phyloP scores from a whole-genome alignment of 2,888 invertebrate genomes.

The Chouioia cunea region DNA sequence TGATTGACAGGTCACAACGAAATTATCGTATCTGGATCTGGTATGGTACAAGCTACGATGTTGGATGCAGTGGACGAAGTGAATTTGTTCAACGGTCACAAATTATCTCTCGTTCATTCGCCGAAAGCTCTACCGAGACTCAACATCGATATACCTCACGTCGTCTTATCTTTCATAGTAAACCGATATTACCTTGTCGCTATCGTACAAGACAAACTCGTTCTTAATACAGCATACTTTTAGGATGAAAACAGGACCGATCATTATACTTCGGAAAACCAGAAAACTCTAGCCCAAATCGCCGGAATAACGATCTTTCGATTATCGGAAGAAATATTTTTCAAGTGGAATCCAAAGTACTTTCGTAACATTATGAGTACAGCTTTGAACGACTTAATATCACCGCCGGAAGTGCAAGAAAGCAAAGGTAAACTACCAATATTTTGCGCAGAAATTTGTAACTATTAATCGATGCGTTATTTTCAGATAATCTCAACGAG shows the following conservation, averaged over 20 bases:
- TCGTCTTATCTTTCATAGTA: conserved; percentile 59
- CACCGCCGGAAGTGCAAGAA: conserved; percentile 17
- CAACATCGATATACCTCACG: conserved; percentile 58
- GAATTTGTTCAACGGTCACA: conserved; percentile 42
- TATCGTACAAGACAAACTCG: no score
- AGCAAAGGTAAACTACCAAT: conserved; percentile 52
- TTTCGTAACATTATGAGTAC: conserved; percentile 54
- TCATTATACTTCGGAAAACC: conserved; percentile 26
- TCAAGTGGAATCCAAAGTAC: conserved; percentile 62
- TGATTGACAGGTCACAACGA: conserved; percentile 55
- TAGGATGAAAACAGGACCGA: conserved; percentile 48
- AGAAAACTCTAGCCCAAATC: conserved; percentile 57
- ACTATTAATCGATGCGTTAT: conserved; percentile 32
- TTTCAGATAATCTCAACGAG: conserved; percentile 53
- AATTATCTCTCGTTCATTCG: conserved; percentile 41
- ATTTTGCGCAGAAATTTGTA: conserved; percentile 4
- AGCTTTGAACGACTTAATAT: conserved; percentile 53
- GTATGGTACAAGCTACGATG: conserved; percentile 58
- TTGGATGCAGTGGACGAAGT: conserved; percentile 53
- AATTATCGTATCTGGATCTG: conserved; percentile 59
- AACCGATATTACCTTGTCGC: conserved; percentile 20
- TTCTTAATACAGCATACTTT: no score
- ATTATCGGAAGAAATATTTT: conserved; percentile 60
- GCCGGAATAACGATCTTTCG: conserved; percentile 60
- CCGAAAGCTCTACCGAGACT: conserved; percentile 50